phyloP scores from a whole-genome alignment of 2,113 vertebrate genomes.

The Chiloscyllium plagiosum region DNA sequence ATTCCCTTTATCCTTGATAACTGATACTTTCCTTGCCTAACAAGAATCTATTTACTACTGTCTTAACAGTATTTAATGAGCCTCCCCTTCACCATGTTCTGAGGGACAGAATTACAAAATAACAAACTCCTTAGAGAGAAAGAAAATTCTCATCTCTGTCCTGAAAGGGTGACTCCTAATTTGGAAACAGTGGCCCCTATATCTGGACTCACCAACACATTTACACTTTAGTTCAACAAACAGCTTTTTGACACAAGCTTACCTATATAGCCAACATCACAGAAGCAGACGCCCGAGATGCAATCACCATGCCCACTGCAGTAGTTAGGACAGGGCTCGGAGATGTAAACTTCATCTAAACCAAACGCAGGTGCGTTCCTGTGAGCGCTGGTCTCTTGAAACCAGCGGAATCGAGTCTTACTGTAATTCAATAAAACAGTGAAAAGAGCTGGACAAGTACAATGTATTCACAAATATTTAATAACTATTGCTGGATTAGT shows the following conservation, averaged over 20 bases:
- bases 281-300: constrained; percentile 92
- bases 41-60: too few species aligned
- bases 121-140: too few species aligned
- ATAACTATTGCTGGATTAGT: background rate
- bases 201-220: background rate
- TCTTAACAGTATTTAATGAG: too few species aligned
- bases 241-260: background rate
- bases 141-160: too few species aligned
- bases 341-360: constrained; percentile 90
- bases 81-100: too few species aligned
- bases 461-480: background rate
- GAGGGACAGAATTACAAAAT: too few species aligned
- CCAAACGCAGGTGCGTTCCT: constrained; percentile 79
- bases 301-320: constrained; percentile 92
- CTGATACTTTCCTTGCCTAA: too few species aligned
- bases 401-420: constrained; percentile 96
- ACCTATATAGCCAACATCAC: constrained; percentile 93
- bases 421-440: constrained; percentile 53
- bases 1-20: too few species aligned
- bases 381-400: constrained; percentile 86
- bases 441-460: background rate
- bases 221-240: background rate
- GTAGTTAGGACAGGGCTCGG: constrained; percentile 86
- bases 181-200: too few species aligned
- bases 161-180: too few species aligned